Percentiles rank a stretch among this genome's conserved stretches.
These are phyloP conservation scores for Sander lucioperca DNA, from an alignment of 2,113 vertebrate genomes.

Conservation along the genomic window DNA sequence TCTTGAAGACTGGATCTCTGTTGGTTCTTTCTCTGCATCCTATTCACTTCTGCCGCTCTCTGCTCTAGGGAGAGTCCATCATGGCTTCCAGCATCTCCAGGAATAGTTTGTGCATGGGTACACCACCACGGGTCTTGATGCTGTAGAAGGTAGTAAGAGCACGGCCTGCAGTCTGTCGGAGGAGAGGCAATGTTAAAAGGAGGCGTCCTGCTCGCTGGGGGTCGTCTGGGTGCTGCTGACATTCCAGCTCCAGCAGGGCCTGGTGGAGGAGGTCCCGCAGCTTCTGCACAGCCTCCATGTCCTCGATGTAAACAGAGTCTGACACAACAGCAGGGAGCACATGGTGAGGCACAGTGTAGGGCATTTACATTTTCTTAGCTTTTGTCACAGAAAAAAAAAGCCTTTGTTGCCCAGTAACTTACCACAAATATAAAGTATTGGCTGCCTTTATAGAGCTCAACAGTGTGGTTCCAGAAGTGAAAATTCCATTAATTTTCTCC, in stretches of 20 bases:
- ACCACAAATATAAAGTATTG: conserved; percentile 17
- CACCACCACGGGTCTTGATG: conserved; percentile 92
- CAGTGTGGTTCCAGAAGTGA: too few relatives aligned
- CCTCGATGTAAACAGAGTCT: conserved; percentile 96
- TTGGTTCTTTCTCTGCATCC: conserved; percentile 10
- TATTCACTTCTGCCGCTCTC: neutral
- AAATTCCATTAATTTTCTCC: too few relatives aligned
- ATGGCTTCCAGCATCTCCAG: conserved; percentile 97
- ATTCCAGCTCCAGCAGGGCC: conserved; percentile 90
- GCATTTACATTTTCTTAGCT: conserved; percentile 16
- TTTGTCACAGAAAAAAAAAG: conserved; percentile 8
- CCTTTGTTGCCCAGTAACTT: neutral
- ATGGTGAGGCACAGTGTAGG: conserved; percentile 5
- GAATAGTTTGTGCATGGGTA: conserved; percentile 97
- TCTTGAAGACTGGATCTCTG: conserved; percentile 51
- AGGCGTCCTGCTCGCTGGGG: conserved; percentile 90
- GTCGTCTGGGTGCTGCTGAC: conserved; percentile 86
- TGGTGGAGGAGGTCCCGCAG: conserved; percentile 93
- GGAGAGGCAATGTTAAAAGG: conserved; percentile 91
- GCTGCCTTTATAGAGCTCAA: neutral
- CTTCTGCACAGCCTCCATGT: conserved; percentile 92
- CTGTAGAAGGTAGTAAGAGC: conserved; percentile 93
- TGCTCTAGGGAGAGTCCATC: conserved; percentile 90
- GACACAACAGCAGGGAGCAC: conserved; percentile 36
- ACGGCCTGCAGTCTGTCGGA: conserved; percentile 92